Percentiles rank a stretch among this genome's conserved stretches.
These are phyloP conservation scores for Pimpla rufipes DNA, from an alignment of 2,888 invertebrate genomes.

Conservation along the genomic window DNA sequence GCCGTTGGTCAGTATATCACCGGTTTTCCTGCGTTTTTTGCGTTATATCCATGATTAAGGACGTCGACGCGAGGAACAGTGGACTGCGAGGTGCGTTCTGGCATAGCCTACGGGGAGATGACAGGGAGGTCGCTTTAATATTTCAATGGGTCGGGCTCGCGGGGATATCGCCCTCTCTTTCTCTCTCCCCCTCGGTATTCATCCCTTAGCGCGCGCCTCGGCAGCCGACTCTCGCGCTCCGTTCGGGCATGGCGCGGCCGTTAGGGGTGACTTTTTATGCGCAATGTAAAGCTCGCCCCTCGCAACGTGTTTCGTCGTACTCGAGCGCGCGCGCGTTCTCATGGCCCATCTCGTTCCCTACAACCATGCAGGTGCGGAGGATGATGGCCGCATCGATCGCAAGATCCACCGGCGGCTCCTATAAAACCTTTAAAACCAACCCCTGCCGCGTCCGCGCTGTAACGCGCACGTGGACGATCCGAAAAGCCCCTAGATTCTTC, in stretches of 20 bases:
- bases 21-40: constrained; percentile 17
- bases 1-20: constrained; percentile 17
- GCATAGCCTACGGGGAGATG: constrained; percentile 27
- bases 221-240: constrained; percentile 34
- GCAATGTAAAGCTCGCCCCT: constrained; percentile 41
- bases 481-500: constrained; percentile 43
- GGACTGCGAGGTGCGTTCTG: constrained; percentile 28
- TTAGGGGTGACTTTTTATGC: constrained; percentile 69
- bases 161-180: background rate
- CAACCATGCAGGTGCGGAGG: constrained; percentile 16
- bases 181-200: constrained; percentile 18
- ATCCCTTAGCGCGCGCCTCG: constrained; percentile 16
- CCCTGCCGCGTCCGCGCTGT: constrained; percentile 28
- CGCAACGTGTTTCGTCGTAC: constrained; percentile 40
- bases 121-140: constrained; percentile 66
- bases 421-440: constrained; percentile 57
- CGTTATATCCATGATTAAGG: constrained; percentile 58
- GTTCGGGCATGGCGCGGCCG: constrained; percentile 23
- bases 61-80: constrained; percentile 44
- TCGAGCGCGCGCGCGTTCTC: background rate
- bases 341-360: constrained; percentile 24
- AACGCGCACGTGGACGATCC: constrained; percentile 10
- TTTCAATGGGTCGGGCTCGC: constrained; percentile 67
- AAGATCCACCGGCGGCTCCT: constrained; percentile 41
- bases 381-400: constrained; percentile 50